Evolutionary conservation across 2,888 invertebrate species (phyloP).

Genomic region (Slavum lentiscoides): DNA sequence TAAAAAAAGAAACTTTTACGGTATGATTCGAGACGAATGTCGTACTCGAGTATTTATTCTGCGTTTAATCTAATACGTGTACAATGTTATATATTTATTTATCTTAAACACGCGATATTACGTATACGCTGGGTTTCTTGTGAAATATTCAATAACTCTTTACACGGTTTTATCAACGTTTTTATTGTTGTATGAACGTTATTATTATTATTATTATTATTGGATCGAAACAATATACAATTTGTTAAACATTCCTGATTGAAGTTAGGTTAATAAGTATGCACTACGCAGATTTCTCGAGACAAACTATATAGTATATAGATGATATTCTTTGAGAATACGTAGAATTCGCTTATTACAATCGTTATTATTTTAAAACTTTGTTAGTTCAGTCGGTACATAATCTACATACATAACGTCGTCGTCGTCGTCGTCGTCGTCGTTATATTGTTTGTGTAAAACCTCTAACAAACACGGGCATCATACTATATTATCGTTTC

Average conservation of each 20-base stretch:
- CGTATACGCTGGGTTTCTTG: too few relatives aligned
- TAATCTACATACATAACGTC: background rate
- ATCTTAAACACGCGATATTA: too few relatives aligned
- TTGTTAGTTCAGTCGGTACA: conserved; percentile 29
- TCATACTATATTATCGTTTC: background rate
- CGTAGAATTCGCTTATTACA: conserved; percentile 9
- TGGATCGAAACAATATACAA: too few relatives aligned
- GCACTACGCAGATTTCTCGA: background rate
- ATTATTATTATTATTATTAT: too few relatives aligned
- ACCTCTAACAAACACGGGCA: background rate
- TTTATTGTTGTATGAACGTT: too few relatives aligned
- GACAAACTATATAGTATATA: background rate
- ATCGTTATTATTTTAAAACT: conserved; percentile 20
- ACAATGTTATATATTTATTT: too few relatives aligned
- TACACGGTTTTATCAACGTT: too few relatives aligned
- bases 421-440: background rate
- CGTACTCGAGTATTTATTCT: too few relatives aligned
- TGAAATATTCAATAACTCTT: background rate
- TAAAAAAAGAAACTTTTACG: too few relatives aligned
- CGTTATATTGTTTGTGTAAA: background rate
- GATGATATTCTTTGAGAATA: background rate
- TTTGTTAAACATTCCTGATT: background rate
- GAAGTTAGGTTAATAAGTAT: background rate
- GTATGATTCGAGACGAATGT: too few relatives aligned
- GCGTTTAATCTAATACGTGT: too few relatives aligned